Base-by-base conservation (phyloP, 2,888 invertebrate species). In the Tenthredo scrophulariae region DNA sequence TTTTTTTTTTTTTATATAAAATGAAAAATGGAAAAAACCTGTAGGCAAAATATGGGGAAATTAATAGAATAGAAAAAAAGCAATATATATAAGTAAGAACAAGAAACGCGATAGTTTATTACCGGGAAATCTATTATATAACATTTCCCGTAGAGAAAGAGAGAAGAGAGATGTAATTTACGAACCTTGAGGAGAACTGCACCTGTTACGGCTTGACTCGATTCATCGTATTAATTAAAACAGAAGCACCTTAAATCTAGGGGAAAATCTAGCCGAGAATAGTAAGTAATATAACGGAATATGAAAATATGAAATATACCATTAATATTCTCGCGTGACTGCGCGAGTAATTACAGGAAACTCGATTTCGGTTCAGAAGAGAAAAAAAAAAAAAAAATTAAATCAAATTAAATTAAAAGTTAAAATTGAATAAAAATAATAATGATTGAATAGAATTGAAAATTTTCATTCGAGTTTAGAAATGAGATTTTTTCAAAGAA, bases 201-300 rank as follows among this genome's bases (percentile, higher is more conserved):
- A 79, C 79, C 79, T 79, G 79, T 79, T 50, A 54, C 58, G 79
- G 26, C 33, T 37, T 29, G 79, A 79, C 79, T 79, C 79, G 79
- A 79, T 79, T 79, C 50, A 79, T 79, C 79, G 79, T 54, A 58
- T 79, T 79, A 79, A 79, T 79, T 79, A 54, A 79, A 79, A 79
- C 79, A 79, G 79, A 62, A 62, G 62, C 26, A 62, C 62, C 62
- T 62, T 62, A 62, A 62, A 62, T 62, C 62, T 26, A 26, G 62
- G 62, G 62, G 62, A 13, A 54, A 62, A 62, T 26, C 62, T 62
- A 62, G 62, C 26, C 62, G 26, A 26, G 22, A 58, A 58, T 18
- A 58, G n/a, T 6, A 10, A 22, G 26, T n/a, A 58, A 22, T 26
- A 62, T 13, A 2, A 22, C 13, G 26, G 26, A 26, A 26, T 26